Base-by-base conservation (phyloP, 2,113 vertebrate species). In the Oreochromis niloticus region DNA sequence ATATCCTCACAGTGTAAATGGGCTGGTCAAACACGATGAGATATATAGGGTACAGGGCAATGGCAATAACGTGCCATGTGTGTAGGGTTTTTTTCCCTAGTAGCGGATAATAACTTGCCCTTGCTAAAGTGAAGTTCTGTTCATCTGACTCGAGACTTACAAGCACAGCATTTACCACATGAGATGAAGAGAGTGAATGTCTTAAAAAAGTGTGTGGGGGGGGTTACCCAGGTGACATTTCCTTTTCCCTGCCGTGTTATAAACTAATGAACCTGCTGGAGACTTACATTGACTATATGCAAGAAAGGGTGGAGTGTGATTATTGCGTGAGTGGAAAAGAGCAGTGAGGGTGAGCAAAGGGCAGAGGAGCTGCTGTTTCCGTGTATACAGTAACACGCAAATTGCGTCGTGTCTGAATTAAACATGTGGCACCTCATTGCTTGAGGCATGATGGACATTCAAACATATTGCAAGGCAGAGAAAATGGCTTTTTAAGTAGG, bases 401-500 rank as follows among this genome's bases (percentile, higher is more conserved):
- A 94, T 96, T 94, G 87, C 92, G 81, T 52, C 1, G 36, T 41
- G 86, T 92, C 87, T 96, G 95, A 96, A 96, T 96, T 96, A 96
- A 96, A 97, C 93, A 96, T 96, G 94, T 87, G 91, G 87, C 94
- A 92, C 89, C 73, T 94, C 82, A 54, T 82, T 87, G 94, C 94
- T 92, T 84, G 87, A 87, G 94, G 95, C 87, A 7, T 92, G 94
- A 96, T 93, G 91, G 95, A 95, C 95, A 93, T 89, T 87, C 89
- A 94, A 92, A 93, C 91, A 88, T 93, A 95, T 94, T 94, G 93
- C 85, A 83, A 86, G 91, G 63, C 85, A 57, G 83, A 86, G 93
- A 93, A 95, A 96, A 97, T 96, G 90, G 91, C 90, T 93, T 96
- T 96, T 96, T 96, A 96, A 97, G 94, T 95, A 94, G 93, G 90